Evolutionary conservation across 2,888 invertebrate genomes (phyloP).

Genomic region (Andrena haemorrhoa): DNA sequence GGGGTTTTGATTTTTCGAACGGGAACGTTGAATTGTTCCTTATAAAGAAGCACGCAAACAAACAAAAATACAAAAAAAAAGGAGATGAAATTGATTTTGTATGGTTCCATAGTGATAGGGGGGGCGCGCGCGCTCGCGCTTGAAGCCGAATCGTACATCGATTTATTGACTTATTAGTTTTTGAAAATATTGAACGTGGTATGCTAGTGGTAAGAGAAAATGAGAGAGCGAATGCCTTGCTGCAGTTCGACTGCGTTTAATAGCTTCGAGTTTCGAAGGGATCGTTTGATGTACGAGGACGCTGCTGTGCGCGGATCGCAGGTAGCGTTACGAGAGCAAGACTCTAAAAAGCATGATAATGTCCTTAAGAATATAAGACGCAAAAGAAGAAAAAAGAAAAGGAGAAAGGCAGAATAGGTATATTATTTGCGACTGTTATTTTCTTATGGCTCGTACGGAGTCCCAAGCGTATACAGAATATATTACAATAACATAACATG

Average conservation of each 20-base stretch:
- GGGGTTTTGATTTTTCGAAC: slow-evolving; percentile 73
- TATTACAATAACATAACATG: slow-evolving; percentile 72
- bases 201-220: slow-evolving; percentile 54
- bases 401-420: slow-evolving; percentile 72
- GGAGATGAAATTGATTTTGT: slow-evolving; percentile 51
- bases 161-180: slow-evolving; percentile 58
- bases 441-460: slow-evolving; percentile 82
- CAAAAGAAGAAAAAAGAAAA: slow-evolving; percentile 36
- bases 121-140: slow-evolving; percentile 29
- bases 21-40: slow-evolving; percentile 46
- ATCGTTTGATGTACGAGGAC: slow-evolving; percentile 58
- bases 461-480: slow-evolving; percentile 75
- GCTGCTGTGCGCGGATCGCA: slow-evolving; percentile 50
- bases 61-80: not conserved
- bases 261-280: slow-evolving; percentile 56
- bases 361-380: slow-evolving; percentile 69
- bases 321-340: slow-evolving; percentile 57
- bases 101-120: slow-evolving; percentile 46
- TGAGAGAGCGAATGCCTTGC: slow-evolving; percentile 53
- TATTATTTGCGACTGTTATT: slow-evolving; percentile 84
- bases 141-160: slow-evolving; percentile 59
- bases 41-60: not conserved
- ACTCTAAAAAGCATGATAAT: slow-evolving; percentile 63
- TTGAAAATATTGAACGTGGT: slow-evolving; percentile 61
- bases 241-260: slow-evolving; percentile 58